phyloP scores from a whole-genome alignment of 2,888 invertebrate species.

The Ctenicera cuprea region DNA sequence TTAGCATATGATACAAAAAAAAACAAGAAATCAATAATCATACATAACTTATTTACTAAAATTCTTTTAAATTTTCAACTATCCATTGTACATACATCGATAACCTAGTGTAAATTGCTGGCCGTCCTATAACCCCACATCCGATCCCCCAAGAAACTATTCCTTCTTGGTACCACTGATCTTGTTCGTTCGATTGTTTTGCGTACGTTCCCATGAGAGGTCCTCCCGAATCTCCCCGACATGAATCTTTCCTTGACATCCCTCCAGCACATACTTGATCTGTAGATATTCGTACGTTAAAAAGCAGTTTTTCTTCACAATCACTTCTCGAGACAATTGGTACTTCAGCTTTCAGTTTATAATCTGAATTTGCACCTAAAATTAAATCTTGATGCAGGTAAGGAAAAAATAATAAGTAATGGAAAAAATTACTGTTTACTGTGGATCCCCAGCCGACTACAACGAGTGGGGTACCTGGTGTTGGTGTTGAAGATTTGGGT shows the following conservation, averaged over 20 bases:
- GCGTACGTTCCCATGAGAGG: constrained; percentile 80
- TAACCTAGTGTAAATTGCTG: constrained; percentile 82
- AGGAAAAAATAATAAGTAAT: neutral
- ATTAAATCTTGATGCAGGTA: neutral
- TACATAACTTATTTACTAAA: too few species aligned
- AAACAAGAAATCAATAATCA: too few species aligned
- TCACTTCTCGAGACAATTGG: constrained; percentile 75
- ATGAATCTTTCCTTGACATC: constrained; percentile 79
- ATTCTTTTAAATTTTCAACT: too few species aligned
- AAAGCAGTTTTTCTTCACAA: constrained; percentile 74
- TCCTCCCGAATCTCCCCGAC: constrained; percentile 73
- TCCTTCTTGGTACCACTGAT: constrained; percentile 71
- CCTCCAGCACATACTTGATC: constrained; percentile 84
- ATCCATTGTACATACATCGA: too few species aligned
- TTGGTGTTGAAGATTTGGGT: constrained; percentile 49
- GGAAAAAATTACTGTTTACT: constrained; percentile 46
- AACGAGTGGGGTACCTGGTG: constrained; percentile 60
- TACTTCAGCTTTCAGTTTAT: constrained; percentile 79
- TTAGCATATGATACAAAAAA: too few species aligned
- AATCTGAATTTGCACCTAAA: constrained; percentile 56
- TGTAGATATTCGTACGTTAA: constrained; percentile 72
- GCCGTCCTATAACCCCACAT: constrained; percentile 83
- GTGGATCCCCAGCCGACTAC: constrained; percentile 72
- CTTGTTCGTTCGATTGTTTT: constrained; percentile 3
- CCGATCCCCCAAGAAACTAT: constrained; percentile 92